Base-by-base conservation (phyloP, 2,797 vertebrate genomes). In the Valencia hispanica region DNA sequence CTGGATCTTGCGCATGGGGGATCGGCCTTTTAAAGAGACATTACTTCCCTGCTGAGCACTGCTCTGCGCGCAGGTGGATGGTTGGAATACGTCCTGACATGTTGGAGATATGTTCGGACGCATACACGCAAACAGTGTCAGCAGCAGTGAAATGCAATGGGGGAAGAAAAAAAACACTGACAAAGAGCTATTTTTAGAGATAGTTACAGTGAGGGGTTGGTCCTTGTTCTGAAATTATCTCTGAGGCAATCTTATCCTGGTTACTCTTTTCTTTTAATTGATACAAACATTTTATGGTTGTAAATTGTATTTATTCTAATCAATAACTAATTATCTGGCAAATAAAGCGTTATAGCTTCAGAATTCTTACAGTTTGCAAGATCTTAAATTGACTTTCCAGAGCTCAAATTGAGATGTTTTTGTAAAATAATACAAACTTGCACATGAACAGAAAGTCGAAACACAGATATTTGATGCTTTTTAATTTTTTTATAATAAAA, bases 21-120 rank as follows among this genome's bases (percentile, higher is more conserved):
- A 93, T 95, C 95, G 2, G 95, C 94, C 95, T 95, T 95, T 96
- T 96, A 96, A 96, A 96, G 95, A 94, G 94, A 94, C 94, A 95
- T 57, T 34, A 36, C 90, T 83, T 84, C 74, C 55, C 80, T 43
- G 41, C 61, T 75, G 79, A 69, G 81, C 82, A 27, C 53, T 78
- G 70, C 18, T 65, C 18, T 4, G 73, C n/a, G 18, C 79, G 79
- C 61, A 68, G 57, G 20, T 75, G 72, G 48, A 30, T 48, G 22
- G 50, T 78, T 9, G 75, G 75, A 75, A 88, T 81, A 89, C 85
- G 83, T 92, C 91, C 81, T 68, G 86, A 81, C 92, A 92, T 90
- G 92, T 90, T 30, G 41, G 34, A 41, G 70, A 63, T 61, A 45
- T 69, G 22, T 43, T 55, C 25, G n/a, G 27, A 72, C n/a, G n/a